phyloP scores from a whole-genome alignment of 1,140 invertebrate species.

The Aradophagus sp. region DNA sequence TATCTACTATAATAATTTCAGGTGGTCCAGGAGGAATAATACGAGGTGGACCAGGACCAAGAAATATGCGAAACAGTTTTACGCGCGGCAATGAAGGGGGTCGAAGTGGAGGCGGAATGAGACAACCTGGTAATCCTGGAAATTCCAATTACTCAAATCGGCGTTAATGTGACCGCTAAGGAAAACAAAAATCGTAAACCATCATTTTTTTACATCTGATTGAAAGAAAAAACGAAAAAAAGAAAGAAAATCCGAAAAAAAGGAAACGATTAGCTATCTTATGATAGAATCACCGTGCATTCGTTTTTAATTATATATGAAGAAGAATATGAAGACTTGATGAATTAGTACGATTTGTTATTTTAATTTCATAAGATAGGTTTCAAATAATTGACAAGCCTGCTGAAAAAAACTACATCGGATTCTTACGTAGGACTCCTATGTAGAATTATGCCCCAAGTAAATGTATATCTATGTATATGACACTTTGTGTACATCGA shows the following conservation, averaged over 20 bases:
- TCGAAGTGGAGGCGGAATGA: conserved; percentile 69
- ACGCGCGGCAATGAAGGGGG: conserved; percentile 70
- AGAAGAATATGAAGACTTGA: too few species aligned
- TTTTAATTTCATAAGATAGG: conserved; percentile 39
- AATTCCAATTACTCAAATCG: conserved; percentile 68
- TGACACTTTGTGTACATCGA: too few species aligned
- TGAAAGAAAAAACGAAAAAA: conserved; percentile 3
- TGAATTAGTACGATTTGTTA: too few species aligned
- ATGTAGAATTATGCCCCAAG: too few species aligned
- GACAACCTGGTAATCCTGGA: conserved; percentile 66
- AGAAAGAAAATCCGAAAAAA: background rate
- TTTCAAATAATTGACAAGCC: conserved; percentile 15
- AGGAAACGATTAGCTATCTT: conserved; percentile 35
- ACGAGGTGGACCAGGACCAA: conserved; percentile 67
- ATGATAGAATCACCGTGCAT: too few species aligned
- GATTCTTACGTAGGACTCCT: too few species aligned
- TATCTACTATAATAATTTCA: conserved; percentile 33
- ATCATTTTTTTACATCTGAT: conserved; percentile 31
- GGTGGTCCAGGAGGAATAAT: conserved; percentile 72
- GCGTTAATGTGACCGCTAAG: conserved; percentile 63
- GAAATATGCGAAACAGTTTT: conserved; percentile 68
- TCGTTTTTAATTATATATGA: too few species aligned
- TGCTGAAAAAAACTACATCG: too few species aligned
- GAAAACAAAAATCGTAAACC: conserved; percentile 19
- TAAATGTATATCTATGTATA: too few species aligned